These are phyloP conservation scores for Natrix natrix DNA, from an alignment of 2,797 vertebrate species.

Conservation along the genomic window DNA sequence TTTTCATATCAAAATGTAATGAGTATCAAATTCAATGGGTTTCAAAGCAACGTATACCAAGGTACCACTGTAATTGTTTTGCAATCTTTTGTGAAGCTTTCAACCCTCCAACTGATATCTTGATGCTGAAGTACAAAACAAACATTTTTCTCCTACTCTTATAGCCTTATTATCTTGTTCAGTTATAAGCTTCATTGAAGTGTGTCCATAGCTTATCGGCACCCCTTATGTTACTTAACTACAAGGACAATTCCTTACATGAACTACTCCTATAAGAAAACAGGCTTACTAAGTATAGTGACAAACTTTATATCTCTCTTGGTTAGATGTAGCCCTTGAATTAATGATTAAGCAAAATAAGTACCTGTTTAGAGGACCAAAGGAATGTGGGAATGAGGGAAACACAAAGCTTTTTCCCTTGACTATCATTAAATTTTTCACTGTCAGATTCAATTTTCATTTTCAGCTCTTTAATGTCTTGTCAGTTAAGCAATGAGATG, in stretches of 20 bases:
- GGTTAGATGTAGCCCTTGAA: not conserved
- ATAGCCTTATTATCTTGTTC: not conserved
- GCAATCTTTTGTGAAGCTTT: not conserved
- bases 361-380: not conserved
- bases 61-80: not conserved
- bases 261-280: not conserved
- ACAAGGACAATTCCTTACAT: not conserved
- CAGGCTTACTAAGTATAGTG: not conserved
- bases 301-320: not conserved
- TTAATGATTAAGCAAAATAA: not conserved
- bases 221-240: not conserved
- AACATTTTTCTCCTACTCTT: not conserved
- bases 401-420: not conserved
- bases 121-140: not conserved
- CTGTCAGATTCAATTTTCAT: not conserved
- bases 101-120: not conserved
- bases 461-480: not conserved
- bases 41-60: not conserved
- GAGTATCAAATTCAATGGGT: not conserved
- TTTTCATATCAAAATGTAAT: not conserved
- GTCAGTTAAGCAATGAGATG: not conserved
- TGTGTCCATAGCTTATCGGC: not conserved
- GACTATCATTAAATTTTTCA: not conserved
- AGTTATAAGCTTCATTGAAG: not conserved
- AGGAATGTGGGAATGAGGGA: not conserved